Conservation (phyloP, 2,113 vertebrate species). For the Glaucomys volans region DNA sequence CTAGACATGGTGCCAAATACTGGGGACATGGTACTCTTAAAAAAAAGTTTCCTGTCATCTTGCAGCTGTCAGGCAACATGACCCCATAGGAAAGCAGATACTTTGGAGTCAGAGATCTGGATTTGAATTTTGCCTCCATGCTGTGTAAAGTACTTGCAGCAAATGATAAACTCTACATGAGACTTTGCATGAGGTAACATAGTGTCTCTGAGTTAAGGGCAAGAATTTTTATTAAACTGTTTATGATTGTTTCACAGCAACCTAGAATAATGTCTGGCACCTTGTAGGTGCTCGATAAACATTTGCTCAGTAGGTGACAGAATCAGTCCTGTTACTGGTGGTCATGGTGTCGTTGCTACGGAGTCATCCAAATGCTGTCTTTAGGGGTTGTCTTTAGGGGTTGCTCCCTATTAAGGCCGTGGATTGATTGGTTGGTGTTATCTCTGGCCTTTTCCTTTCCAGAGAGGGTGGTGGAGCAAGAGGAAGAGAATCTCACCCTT, state of each 20-base stretch:
- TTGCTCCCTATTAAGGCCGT: background rate
- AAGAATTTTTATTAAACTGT: background rate
- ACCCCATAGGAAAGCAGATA: background rate
- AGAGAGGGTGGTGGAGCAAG: slow-evolving; percentile 1
- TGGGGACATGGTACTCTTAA: background rate
- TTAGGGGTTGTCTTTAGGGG: background rate
- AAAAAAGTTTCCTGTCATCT: background rate
- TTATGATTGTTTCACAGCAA: background rate
- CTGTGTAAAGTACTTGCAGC: background rate
- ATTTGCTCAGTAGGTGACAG: background rate
- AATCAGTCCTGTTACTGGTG: background rate
- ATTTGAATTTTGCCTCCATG: background rate
- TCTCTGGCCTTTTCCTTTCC: slow-evolving; percentile 21
- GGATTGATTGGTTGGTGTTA: background rate
- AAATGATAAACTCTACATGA: background rate
- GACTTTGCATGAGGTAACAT: background rate
- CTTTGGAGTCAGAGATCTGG: background rate
- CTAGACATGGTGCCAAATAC: background rate
- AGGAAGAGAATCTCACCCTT: background rate
- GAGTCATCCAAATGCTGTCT: background rate
- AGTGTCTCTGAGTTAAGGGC: background rate
- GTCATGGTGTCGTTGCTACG: background rate
- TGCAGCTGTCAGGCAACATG: background rate
- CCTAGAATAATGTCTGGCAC: background rate
- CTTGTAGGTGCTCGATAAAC: background rate